Conservation (phyloP, 2,888 invertebrate genomes). For the Antitype chi region DNA sequence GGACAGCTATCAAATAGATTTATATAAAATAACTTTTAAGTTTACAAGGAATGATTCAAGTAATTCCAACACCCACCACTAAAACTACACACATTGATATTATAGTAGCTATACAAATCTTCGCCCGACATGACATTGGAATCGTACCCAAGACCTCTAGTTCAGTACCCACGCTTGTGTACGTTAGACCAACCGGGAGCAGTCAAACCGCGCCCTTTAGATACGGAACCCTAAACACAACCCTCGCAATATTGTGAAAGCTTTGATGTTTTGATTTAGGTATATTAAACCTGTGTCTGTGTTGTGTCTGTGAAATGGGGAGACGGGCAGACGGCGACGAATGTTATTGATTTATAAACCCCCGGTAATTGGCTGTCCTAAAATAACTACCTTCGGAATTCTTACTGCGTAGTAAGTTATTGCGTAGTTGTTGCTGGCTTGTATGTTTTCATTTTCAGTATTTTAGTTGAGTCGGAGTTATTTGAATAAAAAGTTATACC, state of each 20-base stretch:
- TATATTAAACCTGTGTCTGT: constrained; percentile 1
- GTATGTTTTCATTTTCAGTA: neutral
- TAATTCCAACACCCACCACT: no score
- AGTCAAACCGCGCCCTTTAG: neutral
- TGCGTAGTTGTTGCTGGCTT: neutral
- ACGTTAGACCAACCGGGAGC: neutral
- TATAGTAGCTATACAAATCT: neutral
- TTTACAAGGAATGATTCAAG: no score
- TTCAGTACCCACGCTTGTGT: neutral
- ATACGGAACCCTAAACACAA: constrained; percentile 5
- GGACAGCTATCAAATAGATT: no score
- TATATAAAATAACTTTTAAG: no score
- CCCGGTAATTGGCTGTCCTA: neutral
- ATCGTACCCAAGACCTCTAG: neutral
- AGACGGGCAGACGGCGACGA: neutral
- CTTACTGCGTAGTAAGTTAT: neutral
- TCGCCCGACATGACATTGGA: neutral
- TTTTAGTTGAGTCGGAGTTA: neutral
- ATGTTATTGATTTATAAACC: constrained; percentile 21
- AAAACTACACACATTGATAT: neutral
- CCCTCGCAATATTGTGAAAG: neutral
- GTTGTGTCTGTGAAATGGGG: neutral
- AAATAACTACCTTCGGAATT: neutral
- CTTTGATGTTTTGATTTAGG: constrained; percentile 1
- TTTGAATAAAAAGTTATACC: no score